Conservation (phyloP, 2,797 vertebrate species). For the Gallirallus australis region DNA sequence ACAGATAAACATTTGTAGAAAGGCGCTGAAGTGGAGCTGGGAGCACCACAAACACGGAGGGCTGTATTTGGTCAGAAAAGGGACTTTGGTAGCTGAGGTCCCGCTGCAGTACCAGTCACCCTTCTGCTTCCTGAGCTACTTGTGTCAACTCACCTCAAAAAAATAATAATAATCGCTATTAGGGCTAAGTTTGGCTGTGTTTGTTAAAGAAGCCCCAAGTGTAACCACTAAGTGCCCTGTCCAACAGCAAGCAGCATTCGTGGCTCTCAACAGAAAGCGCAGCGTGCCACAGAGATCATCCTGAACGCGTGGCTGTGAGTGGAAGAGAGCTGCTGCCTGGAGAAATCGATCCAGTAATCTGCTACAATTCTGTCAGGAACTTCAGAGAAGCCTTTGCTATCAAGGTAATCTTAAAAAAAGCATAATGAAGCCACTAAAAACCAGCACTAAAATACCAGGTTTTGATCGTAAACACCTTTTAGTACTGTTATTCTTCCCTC, state of each 20-base stretch:
- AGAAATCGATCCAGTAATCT: not conserved
- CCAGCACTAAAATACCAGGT: fast-evolving
- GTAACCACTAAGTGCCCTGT: not conserved
- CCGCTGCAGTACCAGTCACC: not conserved
- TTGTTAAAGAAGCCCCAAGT: no score
- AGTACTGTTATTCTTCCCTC: not conserved
- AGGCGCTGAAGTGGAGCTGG: not conserved
- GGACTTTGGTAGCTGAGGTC: not conserved
- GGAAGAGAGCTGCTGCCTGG: not conserved
- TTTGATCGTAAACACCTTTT: not conserved
- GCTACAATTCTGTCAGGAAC: not conserved
- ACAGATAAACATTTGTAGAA: not conserved
- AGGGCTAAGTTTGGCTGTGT: not conserved
- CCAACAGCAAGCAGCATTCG: not conserved
- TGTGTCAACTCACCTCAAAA: not conserved
- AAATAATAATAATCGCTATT: not conserved
- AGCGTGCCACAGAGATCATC: fast-evolving
- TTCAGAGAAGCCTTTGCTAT: not conserved
- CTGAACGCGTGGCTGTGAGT: fast-evolving
- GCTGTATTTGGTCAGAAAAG: not conserved
- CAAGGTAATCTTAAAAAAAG: not conserved
- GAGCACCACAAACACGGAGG: not conserved
- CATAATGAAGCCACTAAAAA: not conserved
- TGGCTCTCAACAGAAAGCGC: not conserved
- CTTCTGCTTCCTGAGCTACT: fast-evolving